Conservation (phyloP, 2,888 invertebrate species). For the Polydrusus pterygomalis region DNA sequence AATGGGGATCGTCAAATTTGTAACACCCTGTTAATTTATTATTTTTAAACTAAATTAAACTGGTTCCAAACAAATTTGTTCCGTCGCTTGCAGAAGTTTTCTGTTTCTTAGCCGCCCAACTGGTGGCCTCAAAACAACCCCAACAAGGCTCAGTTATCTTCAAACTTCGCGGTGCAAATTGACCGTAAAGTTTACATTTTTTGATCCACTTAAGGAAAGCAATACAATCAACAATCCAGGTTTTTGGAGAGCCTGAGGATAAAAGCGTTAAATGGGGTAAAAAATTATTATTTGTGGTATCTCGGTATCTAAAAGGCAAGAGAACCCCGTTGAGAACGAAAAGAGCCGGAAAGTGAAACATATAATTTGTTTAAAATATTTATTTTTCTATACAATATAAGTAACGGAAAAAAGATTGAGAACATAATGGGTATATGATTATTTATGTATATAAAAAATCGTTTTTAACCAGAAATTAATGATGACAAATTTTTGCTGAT, state of each 20-base stretch:
- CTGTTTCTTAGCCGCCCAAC: too few relatives aligned
- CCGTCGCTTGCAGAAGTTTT: not conserved
- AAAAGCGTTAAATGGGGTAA: slow-evolving; percentile 8
- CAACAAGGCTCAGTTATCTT: not conserved
- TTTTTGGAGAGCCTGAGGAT: not conserved
- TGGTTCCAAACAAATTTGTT: not conserved
- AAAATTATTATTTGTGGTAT: slow-evolving; percentile 7
- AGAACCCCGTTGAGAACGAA: slow-evolving; percentile 14
- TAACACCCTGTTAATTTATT: too few relatives aligned
- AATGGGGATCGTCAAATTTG: too few relatives aligned
- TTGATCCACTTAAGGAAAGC: slow-evolving; percentile 4
- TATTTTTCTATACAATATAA: not conserved
- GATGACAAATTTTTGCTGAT: too few relatives aligned
- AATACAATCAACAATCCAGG: slow-evolving; percentile 13
- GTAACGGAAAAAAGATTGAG: too few relatives aligned
- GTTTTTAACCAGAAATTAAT: too few relatives aligned
- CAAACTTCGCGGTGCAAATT: slow-evolving; percentile 1
- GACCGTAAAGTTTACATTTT: slow-evolving; percentile 17
- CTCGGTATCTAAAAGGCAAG: slow-evolving; percentile 2
- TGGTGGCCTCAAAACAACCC: too few relatives aligned
- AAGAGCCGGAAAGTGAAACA: slow-evolving; percentile 9
- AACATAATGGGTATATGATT: too few relatives aligned
- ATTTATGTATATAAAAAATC: too few relatives aligned
- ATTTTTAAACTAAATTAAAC: too few relatives aligned
- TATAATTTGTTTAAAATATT: not conserved